Evolutionary conservation across 2,888 invertebrate genomes (phyloP).

Genomic region (Ethmia dodecea): DNA sequence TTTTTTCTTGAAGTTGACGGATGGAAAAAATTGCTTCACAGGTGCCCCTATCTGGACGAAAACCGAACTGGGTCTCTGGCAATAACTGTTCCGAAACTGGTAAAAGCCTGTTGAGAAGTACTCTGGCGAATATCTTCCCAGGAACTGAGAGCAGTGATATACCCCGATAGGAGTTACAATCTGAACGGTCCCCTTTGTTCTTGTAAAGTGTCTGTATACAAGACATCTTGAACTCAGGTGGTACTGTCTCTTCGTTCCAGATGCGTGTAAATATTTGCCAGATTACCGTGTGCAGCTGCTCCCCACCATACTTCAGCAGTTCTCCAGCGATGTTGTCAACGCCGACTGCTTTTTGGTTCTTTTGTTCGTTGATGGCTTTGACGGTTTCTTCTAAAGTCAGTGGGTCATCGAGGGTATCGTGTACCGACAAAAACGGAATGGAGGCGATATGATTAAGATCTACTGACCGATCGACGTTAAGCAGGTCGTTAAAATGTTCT

Average conservation of each 20-base stretch:
- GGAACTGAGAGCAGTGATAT: neutral
- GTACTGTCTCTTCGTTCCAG: neutral
- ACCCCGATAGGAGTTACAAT: neutral
- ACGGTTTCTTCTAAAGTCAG: neutral
- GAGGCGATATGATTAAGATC: neutral
- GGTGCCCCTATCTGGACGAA: slow-evolving; percentile 16
- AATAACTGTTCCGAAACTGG: slow-evolving; percentile 12
- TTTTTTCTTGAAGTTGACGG: slow-evolving; percentile 9
- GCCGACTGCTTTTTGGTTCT: neutral
- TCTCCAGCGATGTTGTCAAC: neutral
- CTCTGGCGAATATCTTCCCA: neutral
- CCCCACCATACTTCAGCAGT: neutral
- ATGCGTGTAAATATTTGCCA: neutral
- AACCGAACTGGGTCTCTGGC: slow-evolving; percentile 20
- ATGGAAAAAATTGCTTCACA: slow-evolving; percentile 13
- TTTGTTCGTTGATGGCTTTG: neutral
- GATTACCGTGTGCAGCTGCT: neutral
- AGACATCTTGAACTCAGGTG: neutral
- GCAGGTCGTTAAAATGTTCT: neutral
- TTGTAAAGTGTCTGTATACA: neutral
- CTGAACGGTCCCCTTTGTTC: neutral
- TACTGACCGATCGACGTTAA: neutral
- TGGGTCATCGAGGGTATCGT: neutral
- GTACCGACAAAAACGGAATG: neutral
- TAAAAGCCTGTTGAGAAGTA: slow-evolving; percentile 9